phyloP scores from a whole-genome alignment of 2,888 invertebrate species.

The Anthophora plumipes region DNA sequence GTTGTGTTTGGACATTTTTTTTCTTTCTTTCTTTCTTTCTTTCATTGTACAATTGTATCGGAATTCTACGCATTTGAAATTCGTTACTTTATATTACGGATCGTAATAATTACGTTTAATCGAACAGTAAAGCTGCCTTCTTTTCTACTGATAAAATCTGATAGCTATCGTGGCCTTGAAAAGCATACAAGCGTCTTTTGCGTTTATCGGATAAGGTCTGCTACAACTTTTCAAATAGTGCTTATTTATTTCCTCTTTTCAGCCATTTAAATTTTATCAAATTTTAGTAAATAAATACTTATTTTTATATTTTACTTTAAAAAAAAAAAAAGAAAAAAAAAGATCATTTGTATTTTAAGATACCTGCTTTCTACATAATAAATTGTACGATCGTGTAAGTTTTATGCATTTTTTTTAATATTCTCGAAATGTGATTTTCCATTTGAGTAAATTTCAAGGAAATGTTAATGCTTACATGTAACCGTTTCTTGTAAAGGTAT shows the following conservation, averaged over 20 bases:
- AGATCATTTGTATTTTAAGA: conserved; percentile 17
- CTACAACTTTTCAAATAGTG: conserved; percentile 16
- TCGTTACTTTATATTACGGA: neutral
- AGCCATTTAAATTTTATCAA: conserved; percentile 1
- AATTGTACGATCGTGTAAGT: conserved; percentile 30
- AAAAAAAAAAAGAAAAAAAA: neutral
- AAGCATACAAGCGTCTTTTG: conserved; percentile 43
- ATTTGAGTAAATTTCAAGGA: conserved; percentile 53
- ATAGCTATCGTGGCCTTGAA: conserved; percentile 47
- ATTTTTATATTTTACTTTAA: conserved; percentile 1
- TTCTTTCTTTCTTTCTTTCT: conserved; percentile 20
- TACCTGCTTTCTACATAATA: conserved; percentile 17
- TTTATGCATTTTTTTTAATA: conserved; percentile 38
- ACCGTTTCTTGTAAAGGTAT: conserved; percentile 47
- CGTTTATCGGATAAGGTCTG: conserved; percentile 21
- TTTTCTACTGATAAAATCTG: conserved; percentile 17
- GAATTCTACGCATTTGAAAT: conserved; percentile 17
- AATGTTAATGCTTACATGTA: conserved; percentile 48
- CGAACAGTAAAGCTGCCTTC: neutral
- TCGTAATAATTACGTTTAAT: neutral
- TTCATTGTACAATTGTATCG: neutral
- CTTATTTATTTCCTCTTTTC: conserved; percentile 17
- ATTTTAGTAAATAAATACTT: conserved; percentile 5
- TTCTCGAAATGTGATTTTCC: conserved; percentile 47
- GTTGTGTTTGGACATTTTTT: conserved; percentile 54